Percentiles rank a stretch among this genome's conserved stretches.
Conservation (phyloP, 2,797 vertebrate species). For the Danio tinwini region DNA sequence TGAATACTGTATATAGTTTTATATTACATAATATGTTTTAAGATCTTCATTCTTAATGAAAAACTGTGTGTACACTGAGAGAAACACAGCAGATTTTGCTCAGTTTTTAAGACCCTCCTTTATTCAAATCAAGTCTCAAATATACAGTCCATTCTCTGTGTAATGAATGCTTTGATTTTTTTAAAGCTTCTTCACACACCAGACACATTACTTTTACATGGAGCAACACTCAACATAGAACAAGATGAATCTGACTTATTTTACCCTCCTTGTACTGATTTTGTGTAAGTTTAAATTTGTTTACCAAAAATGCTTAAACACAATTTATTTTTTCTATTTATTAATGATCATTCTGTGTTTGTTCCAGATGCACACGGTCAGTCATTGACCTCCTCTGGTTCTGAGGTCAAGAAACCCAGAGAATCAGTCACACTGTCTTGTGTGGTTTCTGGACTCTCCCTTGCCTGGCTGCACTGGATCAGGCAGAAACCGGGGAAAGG, state of each 20-base stretch:
- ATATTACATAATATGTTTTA: too few species aligned
- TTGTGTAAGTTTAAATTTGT: slow-evolving; percentile 28
- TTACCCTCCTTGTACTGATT: slow-evolving; percentile 18
- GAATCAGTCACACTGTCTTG: slow-evolving; percentile 50
- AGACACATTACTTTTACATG: neutral
- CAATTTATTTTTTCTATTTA: neutral
- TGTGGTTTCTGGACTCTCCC: slow-evolving; percentile 31
- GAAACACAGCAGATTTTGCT: neutral
- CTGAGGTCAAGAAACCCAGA: slow-evolving; percentile 49
- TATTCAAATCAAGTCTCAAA: slow-evolving; percentile 23
- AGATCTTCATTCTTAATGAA: too few species aligned
- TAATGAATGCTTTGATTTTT: neutral
- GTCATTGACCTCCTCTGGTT: slow-evolving; percentile 50
- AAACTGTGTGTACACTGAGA: neutral
- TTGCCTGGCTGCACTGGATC: slow-evolving; percentile 59
- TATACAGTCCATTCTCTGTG: neutral
- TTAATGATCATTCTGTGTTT: neutral
- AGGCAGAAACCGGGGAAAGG: slow-evolving; percentile 57
- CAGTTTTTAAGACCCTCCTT: slow-evolving; percentile 17
- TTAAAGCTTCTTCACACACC: neutral
- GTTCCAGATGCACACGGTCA: slow-evolving; percentile 47
- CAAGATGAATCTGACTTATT: slow-evolving; percentile 29
- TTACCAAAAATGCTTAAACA: neutral
- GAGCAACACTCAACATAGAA: neutral
- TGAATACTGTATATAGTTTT: too few species aligned